phyloP scores from a whole-genome alignment of 2,113 vertebrate genomes.

The Cebus imitator region DNA sequence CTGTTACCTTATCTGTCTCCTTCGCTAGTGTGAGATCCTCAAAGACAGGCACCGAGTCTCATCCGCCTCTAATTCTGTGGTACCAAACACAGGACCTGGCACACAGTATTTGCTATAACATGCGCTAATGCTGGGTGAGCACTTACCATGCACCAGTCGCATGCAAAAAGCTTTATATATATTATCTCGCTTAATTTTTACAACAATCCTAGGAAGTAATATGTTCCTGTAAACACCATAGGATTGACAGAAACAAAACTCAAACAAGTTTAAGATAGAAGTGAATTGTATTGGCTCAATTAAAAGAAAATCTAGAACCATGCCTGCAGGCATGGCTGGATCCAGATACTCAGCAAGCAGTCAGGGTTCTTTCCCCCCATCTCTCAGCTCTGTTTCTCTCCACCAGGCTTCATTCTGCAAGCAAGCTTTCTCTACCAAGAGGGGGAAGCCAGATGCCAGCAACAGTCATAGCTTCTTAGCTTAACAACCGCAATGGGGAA shows the following conservation, averaged over 20 bases:
- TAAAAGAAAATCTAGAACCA: neutral
- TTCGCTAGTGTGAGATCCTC: neutral
- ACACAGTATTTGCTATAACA: neutral
- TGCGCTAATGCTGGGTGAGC: neutral
- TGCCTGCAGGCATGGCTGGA: neutral
- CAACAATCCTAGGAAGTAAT: neutral
- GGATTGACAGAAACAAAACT: neutral
- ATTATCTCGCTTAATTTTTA: neutral
- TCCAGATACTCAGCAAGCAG: neutral
- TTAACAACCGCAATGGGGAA: neutral
- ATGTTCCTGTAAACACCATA: neutral
- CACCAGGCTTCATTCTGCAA: neutral
- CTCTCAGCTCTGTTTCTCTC: neutral
- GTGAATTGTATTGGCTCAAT: neutral
- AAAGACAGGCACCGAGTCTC: neutral
- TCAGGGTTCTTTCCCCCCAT: neutral
- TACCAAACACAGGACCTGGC: neutral
- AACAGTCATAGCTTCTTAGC: neutral
- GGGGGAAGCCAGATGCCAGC: neutral
- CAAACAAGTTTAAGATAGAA: neutral
- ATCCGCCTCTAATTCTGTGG: neutral
- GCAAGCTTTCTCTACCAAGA: neutral
- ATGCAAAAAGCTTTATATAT: neutral
- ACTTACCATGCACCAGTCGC: neutral
- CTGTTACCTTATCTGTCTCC: neutral